These are phyloP conservation scores for Brachymystax lenok DNA, from an alignment of 2,797 vertebrate species.

Conservation along the genomic window DNA sequence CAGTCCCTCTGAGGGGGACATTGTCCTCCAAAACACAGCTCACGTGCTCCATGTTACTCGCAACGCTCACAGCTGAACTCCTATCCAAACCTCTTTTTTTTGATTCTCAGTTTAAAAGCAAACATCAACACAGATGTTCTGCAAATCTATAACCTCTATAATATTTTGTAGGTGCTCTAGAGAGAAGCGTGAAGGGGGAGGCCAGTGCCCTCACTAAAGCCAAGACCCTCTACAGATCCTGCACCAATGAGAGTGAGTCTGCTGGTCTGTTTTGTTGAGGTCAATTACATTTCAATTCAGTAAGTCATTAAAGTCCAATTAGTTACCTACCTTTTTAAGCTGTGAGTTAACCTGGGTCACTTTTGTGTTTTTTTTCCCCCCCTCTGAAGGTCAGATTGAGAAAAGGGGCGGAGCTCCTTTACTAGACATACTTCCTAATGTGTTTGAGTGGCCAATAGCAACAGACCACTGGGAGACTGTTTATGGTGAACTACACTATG, in stretches of 20 bases:
- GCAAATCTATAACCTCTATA: too few species aligned
- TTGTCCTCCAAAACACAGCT: not conserved
- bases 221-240: conserved; percentile 91
- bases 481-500: conserved; percentile 74
- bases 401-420: conserved; percentile 84
- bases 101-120: too few species aligned
- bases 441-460: conserved; percentile 91
- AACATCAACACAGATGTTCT: too few species aligned
- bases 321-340: not conserved
- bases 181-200: conserved; percentile 69
- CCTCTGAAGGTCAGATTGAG: conserved; percentile 84
- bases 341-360: not conserved
- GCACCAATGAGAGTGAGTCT: conserved; percentile 91
- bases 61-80: not conserved
- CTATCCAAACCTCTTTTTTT: conserved; percentile 20
- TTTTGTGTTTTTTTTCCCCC: conserved; percentile 13
- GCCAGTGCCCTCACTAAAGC: conserved; percentile 86
- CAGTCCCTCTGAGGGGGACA: not conserved
- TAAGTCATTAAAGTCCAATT: not conserved
- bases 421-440: conserved; percentile 75
- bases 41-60: not conserved
- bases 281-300: not conserved
- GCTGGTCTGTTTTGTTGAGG: not conserved
- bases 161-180: conserved; percentile 66
- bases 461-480: conserved; percentile 80